These are phyloP conservation scores for Drosophila anomelani DNA, from an alignment of 2,888 invertebrate species.

Conservation along the genomic window DNA sequence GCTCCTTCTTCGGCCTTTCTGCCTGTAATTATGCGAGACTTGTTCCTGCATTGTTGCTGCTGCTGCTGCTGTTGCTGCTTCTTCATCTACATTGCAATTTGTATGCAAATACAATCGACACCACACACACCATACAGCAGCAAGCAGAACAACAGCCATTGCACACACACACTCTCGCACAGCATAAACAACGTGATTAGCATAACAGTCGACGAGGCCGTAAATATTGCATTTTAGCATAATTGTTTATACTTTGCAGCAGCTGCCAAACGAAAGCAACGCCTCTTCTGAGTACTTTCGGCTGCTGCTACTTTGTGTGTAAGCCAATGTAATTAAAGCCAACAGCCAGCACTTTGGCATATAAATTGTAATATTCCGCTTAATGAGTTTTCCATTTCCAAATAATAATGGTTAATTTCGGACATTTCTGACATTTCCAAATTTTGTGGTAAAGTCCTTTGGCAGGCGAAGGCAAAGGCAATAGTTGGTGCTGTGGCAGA, in stretches of 20 bases:
- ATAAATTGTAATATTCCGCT: constrained; percentile 31
- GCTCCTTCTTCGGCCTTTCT: constrained; percentile 19
- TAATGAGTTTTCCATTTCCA: constrained; percentile 28
- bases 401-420: constrained; percentile 19
- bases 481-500: neutral
- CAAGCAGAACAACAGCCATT: constrained; percentile 22
- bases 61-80: constrained; percentile 42
- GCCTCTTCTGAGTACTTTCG: constrained; percentile 43
- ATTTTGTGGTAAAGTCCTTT: constrained; percentile 6
- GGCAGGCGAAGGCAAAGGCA: neutral
- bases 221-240: constrained; percentile 77
- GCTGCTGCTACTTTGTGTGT: constrained; percentile 25
- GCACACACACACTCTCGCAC: constrained; percentile 24
- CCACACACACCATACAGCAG: constrained; percentile 45
- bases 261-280: constrained; percentile 57
- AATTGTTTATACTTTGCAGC: constrained; percentile 72
- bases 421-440: constrained; percentile 8
- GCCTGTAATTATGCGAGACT: constrained; percentile 69
- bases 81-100: constrained; percentile 76
- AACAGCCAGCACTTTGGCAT: constrained; percentile 19
- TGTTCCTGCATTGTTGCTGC: constrained; percentile 52
- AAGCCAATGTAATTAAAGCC: constrained; percentile 48
- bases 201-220: constrained; percentile 67
- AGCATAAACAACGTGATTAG: constrained; percentile 61
- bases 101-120: constrained; percentile 80